A percentile compares a stretch with the other conserved stretches of the same genome.
Evolutionary conservation across 2,888 invertebrate species (phyloP).

Genomic region (Diaperis boleti): DNA sequence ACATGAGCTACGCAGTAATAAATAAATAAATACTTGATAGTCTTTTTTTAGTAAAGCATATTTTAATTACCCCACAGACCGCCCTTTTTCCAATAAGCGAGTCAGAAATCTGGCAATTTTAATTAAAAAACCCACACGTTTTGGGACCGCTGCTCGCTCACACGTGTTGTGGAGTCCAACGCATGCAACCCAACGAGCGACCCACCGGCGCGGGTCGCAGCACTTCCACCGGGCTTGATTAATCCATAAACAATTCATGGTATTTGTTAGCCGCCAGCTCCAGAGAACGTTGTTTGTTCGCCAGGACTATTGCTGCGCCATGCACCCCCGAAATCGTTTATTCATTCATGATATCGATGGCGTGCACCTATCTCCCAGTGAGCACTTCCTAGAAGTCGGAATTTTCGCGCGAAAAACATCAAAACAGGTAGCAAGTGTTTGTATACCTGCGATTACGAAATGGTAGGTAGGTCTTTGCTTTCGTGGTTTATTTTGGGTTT

Average conservation of each 20-base stretch:
- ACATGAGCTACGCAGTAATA: neutral
- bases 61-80: neutral
- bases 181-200: conserved; percentile 44
- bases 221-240: conserved; percentile 59
- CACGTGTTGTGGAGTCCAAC: neutral
- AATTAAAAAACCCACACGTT: neutral
- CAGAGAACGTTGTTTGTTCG: conserved; percentile 48
- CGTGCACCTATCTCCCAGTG: no score
- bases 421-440: no score
- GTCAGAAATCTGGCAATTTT: no score
- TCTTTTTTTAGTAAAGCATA: neutral
- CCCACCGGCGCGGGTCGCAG: conserved; percentile 45
- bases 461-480: no score
- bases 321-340: conserved; percentile 46
- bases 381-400: conserved; percentile 32
- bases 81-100: neutral
- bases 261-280: conserved; percentile 60
- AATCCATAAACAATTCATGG: conserved; percentile 67
- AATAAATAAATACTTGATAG: neutral
- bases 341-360: conserved; percentile 49
- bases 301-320: conserved; percentile 47
- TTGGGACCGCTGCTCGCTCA: conserved; percentile 5
- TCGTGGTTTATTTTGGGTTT: no score
- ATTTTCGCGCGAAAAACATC: conserved; percentile 33
- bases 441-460: no score